Conservation (phyloP, 2,113 vertebrate species). For the Sula dactylatra region DNA sequence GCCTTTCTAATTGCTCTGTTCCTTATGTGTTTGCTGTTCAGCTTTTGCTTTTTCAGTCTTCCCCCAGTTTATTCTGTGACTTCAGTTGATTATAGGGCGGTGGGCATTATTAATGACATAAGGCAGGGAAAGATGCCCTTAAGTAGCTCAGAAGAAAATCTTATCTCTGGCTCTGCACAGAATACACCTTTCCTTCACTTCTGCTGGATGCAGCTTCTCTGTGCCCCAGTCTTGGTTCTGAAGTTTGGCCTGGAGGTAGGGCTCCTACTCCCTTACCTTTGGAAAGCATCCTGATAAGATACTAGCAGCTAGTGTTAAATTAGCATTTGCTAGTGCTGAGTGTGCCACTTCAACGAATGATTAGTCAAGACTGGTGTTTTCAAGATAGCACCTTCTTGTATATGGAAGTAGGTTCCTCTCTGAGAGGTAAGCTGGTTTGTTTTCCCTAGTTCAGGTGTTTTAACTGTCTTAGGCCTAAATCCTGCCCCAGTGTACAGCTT, state of each 20-base stretch:
- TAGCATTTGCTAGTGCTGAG: neutral
- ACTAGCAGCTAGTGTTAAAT: neutral
- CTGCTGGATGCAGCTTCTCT: neutral
- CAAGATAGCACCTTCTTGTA: neutral
- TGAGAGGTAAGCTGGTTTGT: neutral
- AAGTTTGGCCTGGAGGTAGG: neutral
- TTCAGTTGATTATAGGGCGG: neutral
- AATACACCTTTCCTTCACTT: neutral
- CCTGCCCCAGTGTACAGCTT: neutral
- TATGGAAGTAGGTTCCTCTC: neutral
- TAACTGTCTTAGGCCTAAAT: neutral
- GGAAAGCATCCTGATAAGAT: neutral
- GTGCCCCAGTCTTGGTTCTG: neutral
- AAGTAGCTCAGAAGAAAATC: neutral
- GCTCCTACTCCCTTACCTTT: neutral
- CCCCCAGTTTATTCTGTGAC: neutral
- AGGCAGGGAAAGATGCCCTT: neutral
- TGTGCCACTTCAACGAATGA: neutral
- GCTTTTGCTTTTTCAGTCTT: neutral
- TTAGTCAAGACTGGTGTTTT: neutral
- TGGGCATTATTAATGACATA: neutral
- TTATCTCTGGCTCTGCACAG: neutral
- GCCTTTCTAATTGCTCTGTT: neutral
- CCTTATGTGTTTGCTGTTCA: neutral
- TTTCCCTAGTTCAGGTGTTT: neutral